Evolutionary conservation across 2,113 vertebrate species (phyloP).

Genomic region (Porphyrio hochstetteri): DNA sequence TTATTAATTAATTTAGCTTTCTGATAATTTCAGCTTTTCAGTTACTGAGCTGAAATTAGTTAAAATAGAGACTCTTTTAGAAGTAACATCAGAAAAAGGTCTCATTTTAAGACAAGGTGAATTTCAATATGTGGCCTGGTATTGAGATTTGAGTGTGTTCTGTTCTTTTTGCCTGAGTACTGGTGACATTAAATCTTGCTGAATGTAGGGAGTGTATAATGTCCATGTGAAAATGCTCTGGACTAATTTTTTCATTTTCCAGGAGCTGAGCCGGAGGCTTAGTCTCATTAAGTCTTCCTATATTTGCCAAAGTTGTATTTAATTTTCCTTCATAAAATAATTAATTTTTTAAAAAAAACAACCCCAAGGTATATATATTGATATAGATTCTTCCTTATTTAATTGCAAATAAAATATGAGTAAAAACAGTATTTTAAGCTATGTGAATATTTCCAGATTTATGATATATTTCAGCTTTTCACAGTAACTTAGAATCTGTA

Average conservation of each 20-base stretch:
- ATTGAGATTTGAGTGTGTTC: not conserved
- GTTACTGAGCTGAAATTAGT: not conserved
- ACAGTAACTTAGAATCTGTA: not conserved
- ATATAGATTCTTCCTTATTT: not conserved
- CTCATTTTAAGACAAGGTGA: not conserved
- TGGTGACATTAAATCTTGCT: not conserved
- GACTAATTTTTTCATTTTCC: not conserved
- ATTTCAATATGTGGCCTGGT: not conserved
- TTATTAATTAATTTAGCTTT: not conserved
- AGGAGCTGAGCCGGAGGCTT: not conserved
- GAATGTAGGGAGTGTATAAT: not conserved
- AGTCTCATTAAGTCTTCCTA: not conserved
- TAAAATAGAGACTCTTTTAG: not conserved
- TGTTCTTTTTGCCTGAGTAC: not conserved
- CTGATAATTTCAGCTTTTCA: not conserved
- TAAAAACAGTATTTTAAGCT: not conserved
- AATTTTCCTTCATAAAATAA: not conserved
- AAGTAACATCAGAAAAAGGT: not conserved
- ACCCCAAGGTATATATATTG: not conserved
- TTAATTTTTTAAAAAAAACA: not conserved
- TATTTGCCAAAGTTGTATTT: not conserved
- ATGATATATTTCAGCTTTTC: not conserved
- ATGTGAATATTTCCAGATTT: not conserved
- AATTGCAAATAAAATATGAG: not conserved
- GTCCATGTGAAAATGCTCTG: not conserved